phyloP scores from a whole-genome alignment of 1,140 invertebrate species.

The Triops longicaudatus region DNA sequence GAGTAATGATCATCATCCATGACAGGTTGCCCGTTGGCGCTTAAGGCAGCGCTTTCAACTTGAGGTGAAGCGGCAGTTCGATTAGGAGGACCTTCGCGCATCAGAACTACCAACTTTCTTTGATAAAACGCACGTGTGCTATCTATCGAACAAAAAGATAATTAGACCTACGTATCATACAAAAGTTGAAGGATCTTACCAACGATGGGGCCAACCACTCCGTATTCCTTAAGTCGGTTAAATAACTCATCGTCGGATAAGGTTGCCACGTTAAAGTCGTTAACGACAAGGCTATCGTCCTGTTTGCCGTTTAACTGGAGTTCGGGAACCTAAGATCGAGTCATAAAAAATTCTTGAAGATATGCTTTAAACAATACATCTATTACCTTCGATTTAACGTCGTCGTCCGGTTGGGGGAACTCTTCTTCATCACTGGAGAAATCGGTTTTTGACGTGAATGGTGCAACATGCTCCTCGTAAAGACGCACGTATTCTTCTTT shows the following conservation, averaged over 20 bases:
- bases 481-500: slow-evolving; percentile 28
- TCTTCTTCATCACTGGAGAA: slow-evolving; percentile 29
- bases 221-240: slow-evolving; percentile 27
- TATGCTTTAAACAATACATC: background rate
- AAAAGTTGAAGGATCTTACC: slow-evolving; percentile 21
- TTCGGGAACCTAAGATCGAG: slow-evolving; percentile 8
- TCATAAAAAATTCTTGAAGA: background rate
- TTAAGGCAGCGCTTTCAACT: background rate
- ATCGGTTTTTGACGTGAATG: slow-evolving; percentile 22
- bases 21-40: slow-evolving; percentile 4
- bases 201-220: slow-evolving; percentile 30
- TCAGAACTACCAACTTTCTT: slow-evolving; percentile 26
- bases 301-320: background rate
- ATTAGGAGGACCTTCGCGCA: slow-evolving; percentile 22
- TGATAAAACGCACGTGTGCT: slow-evolving; percentile 26
- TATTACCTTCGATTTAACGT: background rate
- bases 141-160: slow-evolving; percentile 16
- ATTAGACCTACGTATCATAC: background rate
- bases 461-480: slow-evolving; percentile 29
- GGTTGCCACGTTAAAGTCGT: slow-evolving; percentile 23
- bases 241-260: slow-evolving; percentile 30
- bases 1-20: slow-evolving; percentile 20
- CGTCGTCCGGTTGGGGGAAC: background rate
- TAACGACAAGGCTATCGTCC: slow-evolving; percentile 20
- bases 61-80: background rate